Evolutionary conservation across 2,113 vertebrate species (phyloP).

Genomic region (Gracilinanus agilis): DNA sequence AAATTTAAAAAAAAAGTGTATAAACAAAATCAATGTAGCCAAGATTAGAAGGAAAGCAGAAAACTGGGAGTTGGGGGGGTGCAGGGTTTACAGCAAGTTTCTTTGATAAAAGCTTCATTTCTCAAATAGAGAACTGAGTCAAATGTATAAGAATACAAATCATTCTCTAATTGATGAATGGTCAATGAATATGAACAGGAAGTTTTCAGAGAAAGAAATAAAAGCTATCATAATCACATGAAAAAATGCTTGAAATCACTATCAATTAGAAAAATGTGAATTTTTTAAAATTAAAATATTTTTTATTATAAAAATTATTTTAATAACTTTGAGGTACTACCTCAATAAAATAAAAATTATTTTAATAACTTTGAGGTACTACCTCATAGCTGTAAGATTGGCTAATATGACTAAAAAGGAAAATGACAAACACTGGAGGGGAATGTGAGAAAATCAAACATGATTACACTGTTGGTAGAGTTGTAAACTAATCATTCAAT

Average conservation of each 20-base stretch:
- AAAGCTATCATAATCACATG: not conserved
- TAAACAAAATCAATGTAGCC: too few relatives aligned
- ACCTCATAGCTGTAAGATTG: not conserved
- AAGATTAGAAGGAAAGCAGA: too few relatives aligned
- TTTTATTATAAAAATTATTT: too few relatives aligned
- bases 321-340: too few relatives aligned
- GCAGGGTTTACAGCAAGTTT: too few relatives aligned
- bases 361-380: too few relatives aligned
- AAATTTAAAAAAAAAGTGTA: too few relatives aligned
- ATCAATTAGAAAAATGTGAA: not conserved
- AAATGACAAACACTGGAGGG: not conserved
- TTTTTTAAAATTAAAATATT: not conserved
- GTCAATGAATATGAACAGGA: not conserved
- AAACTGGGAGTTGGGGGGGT: too few relatives aligned
- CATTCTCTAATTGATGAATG: not conserved
- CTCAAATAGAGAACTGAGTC: too few relatives aligned
- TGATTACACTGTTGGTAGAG: not conserved
- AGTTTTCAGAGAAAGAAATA: not conserved
- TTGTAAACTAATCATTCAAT: not conserved
- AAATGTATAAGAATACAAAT: too few relatives aligned
- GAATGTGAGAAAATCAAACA: not conserved
- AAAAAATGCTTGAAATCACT: not conserved
- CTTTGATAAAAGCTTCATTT: too few relatives aligned
- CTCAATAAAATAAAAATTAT: too few relatives aligned
- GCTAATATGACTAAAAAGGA: not conserved